Evolutionary conservation across 2,888 invertebrate species (phyloP).

Genomic region (Melitaea athalia): DNA sequence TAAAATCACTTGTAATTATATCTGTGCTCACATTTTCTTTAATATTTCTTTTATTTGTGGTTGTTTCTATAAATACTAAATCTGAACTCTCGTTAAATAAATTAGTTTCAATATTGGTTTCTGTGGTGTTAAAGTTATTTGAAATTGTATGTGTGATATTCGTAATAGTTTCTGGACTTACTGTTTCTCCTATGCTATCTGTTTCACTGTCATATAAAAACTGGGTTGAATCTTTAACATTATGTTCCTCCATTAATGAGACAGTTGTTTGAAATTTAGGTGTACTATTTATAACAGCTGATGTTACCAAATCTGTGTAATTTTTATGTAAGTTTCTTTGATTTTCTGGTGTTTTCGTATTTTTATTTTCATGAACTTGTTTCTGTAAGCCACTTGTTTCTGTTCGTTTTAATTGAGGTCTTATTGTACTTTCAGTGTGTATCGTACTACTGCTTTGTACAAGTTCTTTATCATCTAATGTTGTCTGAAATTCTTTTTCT

Average conservation of each 20-base stretch:
- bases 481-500: conserved; percentile 45
- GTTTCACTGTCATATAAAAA: neutral
- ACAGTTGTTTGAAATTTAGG: conserved; percentile 19
- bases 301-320: conserved; percentile 48
- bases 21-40: neutral
- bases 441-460: conserved; percentile 67
- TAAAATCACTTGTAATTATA: neutral
- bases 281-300: conserved; percentile 18
- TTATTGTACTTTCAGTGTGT: conserved; percentile 64
- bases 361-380: conserved; percentile 62
- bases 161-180: neutral
- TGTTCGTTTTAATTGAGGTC: conserved; percentile 53
- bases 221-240: neutral
- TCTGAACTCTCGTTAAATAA: conserved; percentile 1
- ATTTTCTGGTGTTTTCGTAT: conserved; percentile 72
- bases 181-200: neutral
- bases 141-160: neutral
- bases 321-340: conserved; percentile 70
- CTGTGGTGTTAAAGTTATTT: neutral
- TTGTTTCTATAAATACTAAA: neutral
- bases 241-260: neutral
- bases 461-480: conserved; percentile 57
- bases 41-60: neutral
- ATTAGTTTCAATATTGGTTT: neutral
- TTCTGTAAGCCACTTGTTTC: conserved; percentile 51